Conservation (phyloP, 2,888 invertebrate genomes). For the Cheilosia soror region DNA sequence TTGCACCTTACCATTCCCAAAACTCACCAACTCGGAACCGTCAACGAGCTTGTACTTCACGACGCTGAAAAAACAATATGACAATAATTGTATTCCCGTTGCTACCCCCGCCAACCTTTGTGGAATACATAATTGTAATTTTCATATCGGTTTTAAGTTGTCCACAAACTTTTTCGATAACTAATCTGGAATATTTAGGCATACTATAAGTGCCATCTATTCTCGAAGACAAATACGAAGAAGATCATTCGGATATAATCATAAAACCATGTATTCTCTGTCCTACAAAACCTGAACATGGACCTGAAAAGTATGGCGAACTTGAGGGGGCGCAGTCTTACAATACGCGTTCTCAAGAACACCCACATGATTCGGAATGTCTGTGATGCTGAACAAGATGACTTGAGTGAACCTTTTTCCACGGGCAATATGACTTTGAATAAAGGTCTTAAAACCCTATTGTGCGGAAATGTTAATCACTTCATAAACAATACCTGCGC, state of each 20-base stretch:
- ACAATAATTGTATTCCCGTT: no score
- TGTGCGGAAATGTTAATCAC: slow-evolving; percentile 67
- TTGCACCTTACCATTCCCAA: no score
- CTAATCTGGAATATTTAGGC: no score
- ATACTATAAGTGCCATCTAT: slow-evolving; percentile 1
- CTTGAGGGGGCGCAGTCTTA: slow-evolving; percentile 83
- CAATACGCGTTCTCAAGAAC: slow-evolving; percentile 82
- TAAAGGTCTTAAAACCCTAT: slow-evolving; percentile 84
- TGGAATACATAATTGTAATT: no score
- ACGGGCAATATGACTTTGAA: slow-evolving; percentile 84
- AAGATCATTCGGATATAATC: slow-evolving; percentile 72
- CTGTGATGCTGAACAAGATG: slow-evolving; percentile 77
- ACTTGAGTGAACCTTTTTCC: slow-evolving; percentile 86
- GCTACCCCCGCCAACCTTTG: no score
- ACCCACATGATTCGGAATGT: slow-evolving; percentile 81
- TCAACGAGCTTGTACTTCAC: no score
- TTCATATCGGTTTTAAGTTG: no score
- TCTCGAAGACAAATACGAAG: slow-evolving; percentile 51
- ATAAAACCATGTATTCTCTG: slow-evolving; percentile 78
- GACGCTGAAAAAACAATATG: no score
- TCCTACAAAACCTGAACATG: slow-evolving; percentile 78
- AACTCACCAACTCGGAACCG: no score
- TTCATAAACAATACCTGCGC: slow-evolving; percentile 70
- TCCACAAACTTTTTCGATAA: no score
- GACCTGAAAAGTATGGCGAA: slow-evolving; percentile 82